Evolutionary conservation across 1,140 invertebrate species (phyloP).

Genomic region (Zaprionus ghesquierei): DNA sequence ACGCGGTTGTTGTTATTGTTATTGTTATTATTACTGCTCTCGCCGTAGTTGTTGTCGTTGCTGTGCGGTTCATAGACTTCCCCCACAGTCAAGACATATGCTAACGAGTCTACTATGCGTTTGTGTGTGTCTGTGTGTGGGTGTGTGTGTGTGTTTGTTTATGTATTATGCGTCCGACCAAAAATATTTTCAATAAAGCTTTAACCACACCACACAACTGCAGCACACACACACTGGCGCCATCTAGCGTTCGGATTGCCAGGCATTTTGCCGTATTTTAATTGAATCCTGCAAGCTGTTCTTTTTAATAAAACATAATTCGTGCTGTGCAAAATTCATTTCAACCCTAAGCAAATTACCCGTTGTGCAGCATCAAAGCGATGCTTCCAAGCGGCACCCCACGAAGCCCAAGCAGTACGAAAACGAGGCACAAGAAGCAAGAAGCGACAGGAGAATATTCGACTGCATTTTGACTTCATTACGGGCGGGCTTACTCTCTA

Average conservation of each 20-base stretch:
- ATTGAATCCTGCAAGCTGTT: conserved; percentile 1
- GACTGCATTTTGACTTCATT: neutral
- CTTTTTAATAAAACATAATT: neutral
- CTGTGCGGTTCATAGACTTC: neutral
- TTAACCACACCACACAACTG: neutral
- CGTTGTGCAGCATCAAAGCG: neutral
- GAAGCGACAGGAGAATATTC: neutral
- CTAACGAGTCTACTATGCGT: neutral
- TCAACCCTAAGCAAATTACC: neutral
- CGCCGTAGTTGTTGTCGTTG: neutral
- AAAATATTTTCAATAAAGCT: conserved; percentile 22
- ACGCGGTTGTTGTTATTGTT: conserved; percentile 15
- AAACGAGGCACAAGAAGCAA: neutral
- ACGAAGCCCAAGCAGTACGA: neutral
- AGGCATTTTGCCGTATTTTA: neutral
- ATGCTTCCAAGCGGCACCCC: neutral
- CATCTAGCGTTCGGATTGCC: neutral
- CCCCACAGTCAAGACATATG: neutral
- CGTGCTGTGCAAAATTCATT: neutral
- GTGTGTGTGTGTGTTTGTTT: neutral
- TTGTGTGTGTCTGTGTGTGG: neutral
- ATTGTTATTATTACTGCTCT: conserved; percentile 22
- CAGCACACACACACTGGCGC: neutral
- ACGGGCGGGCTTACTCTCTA: neutral
- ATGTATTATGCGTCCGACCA: neutral